Evolutionary conservation across 2,888 invertebrate species (phyloP), one percentile per base, ranked within the genome.

Genomic region (Lochmaea crataegi): DNA sequence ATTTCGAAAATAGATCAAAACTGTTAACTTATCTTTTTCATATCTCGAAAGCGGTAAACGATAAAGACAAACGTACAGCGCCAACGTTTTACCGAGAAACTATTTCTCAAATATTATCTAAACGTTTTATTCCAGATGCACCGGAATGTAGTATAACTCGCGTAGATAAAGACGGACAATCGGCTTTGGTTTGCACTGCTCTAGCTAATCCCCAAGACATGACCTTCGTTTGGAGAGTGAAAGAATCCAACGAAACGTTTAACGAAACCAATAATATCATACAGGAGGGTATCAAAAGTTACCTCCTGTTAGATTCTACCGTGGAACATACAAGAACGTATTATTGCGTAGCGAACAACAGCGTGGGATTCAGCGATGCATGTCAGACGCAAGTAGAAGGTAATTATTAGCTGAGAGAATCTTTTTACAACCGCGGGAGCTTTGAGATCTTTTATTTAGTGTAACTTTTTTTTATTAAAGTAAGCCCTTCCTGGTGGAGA

Each of bases 81-180:
- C n/a, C n/a, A n/a, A n/a, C n/a, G n/a, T n/a, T n/a, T n/a, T n/a
- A n/a, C n/a, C n/a, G n/a, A n/a, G n/a, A n/a, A n/a, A 22, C 22
- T 22, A 22, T 22, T 22, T 22, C n/a, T n/a, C n/a, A n/a, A n/a
- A n/a, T n/a, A n/a, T 22, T 22, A 22, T 22, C 2, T 2, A 7
- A 32, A 53, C n/a, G n/a, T n/a, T n/a, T n/a, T n/a, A n/a, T 87
- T 88, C 14, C 88, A 96, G 96, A 91, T 88, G 91, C 94, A 80
- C 96, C 96, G 1, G 93, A 94, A 82, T 97, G 96, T 84, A 91
- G 92, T 68, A 94, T 97, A 81, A 91, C 92, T 76, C 91, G 92
- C 81, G 90, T 89, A 53, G 92, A 93, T 83, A 82, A 81, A 67
- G 90, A 94, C 75, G 94, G 94, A 41, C 90, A 91, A 77, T 92